Percentiles rank a stretch among this genome's conserved stretches.
Evolutionary conservation across 2,888 invertebrate species (phyloP).

Genomic region (Deroplatys truncata): DNA sequence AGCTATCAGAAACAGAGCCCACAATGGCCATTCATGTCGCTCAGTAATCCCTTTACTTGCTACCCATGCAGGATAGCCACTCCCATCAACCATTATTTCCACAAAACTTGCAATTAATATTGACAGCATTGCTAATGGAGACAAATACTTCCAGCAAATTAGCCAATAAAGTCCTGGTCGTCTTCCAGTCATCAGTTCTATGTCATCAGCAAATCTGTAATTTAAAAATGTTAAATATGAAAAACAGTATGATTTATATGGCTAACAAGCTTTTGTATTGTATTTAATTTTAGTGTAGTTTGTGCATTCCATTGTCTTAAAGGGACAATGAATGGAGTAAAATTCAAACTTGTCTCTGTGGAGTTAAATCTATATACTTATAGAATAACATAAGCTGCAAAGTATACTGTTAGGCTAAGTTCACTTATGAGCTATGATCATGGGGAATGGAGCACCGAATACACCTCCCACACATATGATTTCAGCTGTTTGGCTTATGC

Average conservation of each 20-base stretch:
- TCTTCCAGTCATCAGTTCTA: slow-evolving; percentile 90
- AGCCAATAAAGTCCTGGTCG: slow-evolving; percentile 87
- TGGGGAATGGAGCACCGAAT: too few species aligned
- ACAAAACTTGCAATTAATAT: slow-evolving; percentile 80
- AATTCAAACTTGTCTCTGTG: too few species aligned
- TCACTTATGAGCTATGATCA: too few species aligned
- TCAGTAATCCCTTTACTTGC: slow-evolving; percentile 66
- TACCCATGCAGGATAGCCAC: slow-evolving; percentile 83
- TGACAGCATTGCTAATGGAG: slow-evolving; percentile 82
- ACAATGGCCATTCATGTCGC: slow-evolving; percentile 79
- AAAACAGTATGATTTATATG: neutral
- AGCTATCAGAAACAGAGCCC: slow-evolving; percentile 74
- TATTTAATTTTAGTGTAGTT: neutral
- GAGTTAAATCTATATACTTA: too few species aligned
- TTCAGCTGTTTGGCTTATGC: too few species aligned
- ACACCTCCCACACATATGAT: too few species aligned
- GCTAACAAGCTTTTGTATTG: neutral
- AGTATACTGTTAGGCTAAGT: too few species aligned
- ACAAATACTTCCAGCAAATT: slow-evolving; percentile 91
- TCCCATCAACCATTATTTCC: slow-evolving; percentile 74
- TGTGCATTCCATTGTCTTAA: neutral
- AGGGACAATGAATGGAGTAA: too few species aligned
- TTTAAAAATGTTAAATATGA: slow-evolving; percentile 24
- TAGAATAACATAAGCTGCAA: too few species aligned
- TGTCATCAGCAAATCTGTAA: slow-evolving; percentile 84